Evolutionary conservation across 2,797 vertebrate species (phyloP), one percentile per base, ranked within the genome.

Genomic region (Catostomus latipinnis): DNA sequence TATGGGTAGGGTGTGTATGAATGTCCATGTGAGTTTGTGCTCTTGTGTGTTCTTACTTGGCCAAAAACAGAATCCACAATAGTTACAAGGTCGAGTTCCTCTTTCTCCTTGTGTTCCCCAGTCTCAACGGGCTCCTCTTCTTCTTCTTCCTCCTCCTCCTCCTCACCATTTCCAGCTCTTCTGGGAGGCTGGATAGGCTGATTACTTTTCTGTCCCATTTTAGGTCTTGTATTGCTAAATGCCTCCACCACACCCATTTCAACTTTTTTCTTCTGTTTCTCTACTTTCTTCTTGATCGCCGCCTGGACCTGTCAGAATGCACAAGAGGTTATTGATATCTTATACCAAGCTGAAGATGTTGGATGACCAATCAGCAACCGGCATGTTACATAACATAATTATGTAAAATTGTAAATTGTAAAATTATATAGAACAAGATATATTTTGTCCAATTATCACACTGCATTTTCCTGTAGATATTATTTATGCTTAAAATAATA

Each of bases 11-110:
- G 22, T 1, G 22, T 22, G 22, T 22, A 3, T 34, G 34, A 34
- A 34, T 34, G 34, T 34, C 34, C 34, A 34, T 34, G 34, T 34
- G 34, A 34, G 34, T 34, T 34, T 63, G 43, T 63, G 16, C 18
- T 34, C 34, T 34, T 34, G 34, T 46, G 61, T 16, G 8, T 6
- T 71, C 93, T 82, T 93, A 95, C 94, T 89, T 93, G 93, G 84
- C 94, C 94, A 56, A 92, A 95, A 86, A 93, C 88, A 3, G 92
- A 91, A 71, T 92, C 88, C 54, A 95, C 91, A 1, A 94, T 92
- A 49, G 92, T 89, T 66, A 87, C 71, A 81, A 94, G 89, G 79
- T 94, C 88, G 0, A 78, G 76, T 0, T 88, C 74, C 67, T 91
- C 88, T 12, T 5, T 84, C 87, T 90, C 88, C 83, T 89, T 87